Percentiles rank a stretch among this genome's conserved stretches.
phyloP scores from a whole-genome alignment of 2,888 invertebrate species.

The Drosophila mimetica region DNA sequence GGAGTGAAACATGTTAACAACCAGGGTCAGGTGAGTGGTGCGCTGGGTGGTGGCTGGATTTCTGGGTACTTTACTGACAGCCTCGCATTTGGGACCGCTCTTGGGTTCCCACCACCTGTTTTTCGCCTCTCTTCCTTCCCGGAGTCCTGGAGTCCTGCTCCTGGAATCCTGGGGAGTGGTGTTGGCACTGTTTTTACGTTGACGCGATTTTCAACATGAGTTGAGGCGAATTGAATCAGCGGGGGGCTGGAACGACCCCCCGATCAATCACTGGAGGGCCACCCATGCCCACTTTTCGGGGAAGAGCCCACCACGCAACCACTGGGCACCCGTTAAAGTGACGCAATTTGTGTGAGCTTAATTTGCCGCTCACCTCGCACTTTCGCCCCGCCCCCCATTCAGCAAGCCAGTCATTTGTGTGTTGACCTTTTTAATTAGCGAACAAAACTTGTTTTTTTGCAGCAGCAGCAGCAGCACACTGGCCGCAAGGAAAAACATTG shows the following conservation, averaged over 20 bases:
- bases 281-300: not conserved
- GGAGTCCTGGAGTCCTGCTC: not conserved
- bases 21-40: conserved; percentile 16
- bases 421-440: conserved; percentile 51
- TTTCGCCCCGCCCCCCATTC: not conserved
- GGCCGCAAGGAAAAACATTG: not conserved
- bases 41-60: conserved; percentile 2
- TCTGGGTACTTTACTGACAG: conserved; percentile 19
- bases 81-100: conserved; percentile 16
- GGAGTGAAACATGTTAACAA: conserved; percentile 29
- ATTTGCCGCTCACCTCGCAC: conserved; percentile 6
- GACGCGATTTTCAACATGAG: conserved; percentile 55
- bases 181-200: conserved; percentile 44
- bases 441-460: conserved; percentile 9
- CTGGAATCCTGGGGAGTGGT: conserved; percentile 14
- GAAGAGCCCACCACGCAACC: not conserved
- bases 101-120: not conserved
- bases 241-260: not conserved
- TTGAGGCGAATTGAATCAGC: conserved; percentile 53
- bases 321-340: conserved; percentile 17
- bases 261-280: conserved; percentile 2
- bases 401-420: conserved; percentile 23
- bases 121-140: conserved; percentile 17
- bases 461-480: too few relatives aligned
- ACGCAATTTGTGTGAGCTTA: conserved; percentile 29